Base-by-base conservation (phyloP, 64 coral and sea anemone species). In the Porites australiensis region DNA sequence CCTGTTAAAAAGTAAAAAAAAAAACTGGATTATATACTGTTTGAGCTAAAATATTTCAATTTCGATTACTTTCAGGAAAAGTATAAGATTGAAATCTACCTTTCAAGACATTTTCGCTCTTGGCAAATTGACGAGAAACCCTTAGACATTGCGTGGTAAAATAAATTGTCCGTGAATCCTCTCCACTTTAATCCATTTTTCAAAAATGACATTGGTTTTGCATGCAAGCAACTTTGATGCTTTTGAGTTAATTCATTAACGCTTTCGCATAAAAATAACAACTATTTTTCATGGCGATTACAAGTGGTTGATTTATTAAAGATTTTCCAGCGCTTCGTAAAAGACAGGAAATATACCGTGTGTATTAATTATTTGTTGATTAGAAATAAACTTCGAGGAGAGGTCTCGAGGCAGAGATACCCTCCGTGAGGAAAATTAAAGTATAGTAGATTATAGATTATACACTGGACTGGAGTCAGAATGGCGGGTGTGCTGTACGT, bases 131-230 rank as follows among this genome's bases (percentile, higher is more conserved):
- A n/a, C 58, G 58, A 48, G 60, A 50, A 22, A 19, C 48, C 19
- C 6, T 0, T 19, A 76, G 73, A 5, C 13, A 15, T 75, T 16
- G 71, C 5, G 6, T 12, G 16, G 16, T 16, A 12, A 27, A 51
- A 8, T 43, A 69, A 47, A 67, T 49, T 19, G 46, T 15, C 61
- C 18, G 16, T 84, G 22, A 82, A 84, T 84, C 62, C 81, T 84
- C 81, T 84, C 46, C 16, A 67, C 62, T 22, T 48, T 18, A 84
- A 84, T 84, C 79, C n/a, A 50, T 84, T 84, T 83, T 69, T 22
- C 19, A 18, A 68, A 69, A 68, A 68, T 52, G 16, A 69, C 68
- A 84, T 84, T 84, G 81, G 14, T 83, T 45, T 48, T 83, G 14
- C 19, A 63, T 68, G 19, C 81, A 67, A 68, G 47, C 16, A 80